Percentiles rank a stretch among this genome's conserved stretches.
These are phyloP conservation scores for Arctia plantaginis DNA, from an alignment of 2,888 invertebrate species.

Conservation along the genomic window DNA sequence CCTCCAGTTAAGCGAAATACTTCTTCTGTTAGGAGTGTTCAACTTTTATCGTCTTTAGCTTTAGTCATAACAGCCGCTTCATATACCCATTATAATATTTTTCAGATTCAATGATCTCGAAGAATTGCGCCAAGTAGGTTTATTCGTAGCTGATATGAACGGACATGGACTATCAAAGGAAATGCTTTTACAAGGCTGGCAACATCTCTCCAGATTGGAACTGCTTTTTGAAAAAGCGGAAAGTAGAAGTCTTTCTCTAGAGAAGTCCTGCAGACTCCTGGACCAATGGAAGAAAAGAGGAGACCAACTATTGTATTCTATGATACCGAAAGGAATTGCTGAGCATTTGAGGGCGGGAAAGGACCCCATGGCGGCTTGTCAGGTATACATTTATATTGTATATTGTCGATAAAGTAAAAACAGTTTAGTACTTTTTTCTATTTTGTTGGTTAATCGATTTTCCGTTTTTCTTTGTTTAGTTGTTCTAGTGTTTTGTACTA, in stretches of 20 bases:
- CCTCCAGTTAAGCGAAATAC: no score
- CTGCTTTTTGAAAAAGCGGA: conserved; percentile 94
- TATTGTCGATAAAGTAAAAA: no score
- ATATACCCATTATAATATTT: conserved; percentile 30
- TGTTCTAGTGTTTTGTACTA: no score
- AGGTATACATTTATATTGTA: conserved; percentile 76
- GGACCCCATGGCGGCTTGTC: conserved; percentile 92
- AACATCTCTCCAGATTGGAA: conserved; percentile 92
- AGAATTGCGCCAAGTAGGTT: conserved; percentile 92
- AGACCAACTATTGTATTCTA: conserved; percentile 95
- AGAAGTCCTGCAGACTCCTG: conserved; percentile 91
- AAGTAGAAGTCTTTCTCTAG: conserved; percentile 91
- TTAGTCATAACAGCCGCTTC: neutral
- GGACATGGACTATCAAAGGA: conserved; percentile 94
- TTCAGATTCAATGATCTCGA: conserved; percentile 93
- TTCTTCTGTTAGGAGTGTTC: no score
- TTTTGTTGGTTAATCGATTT: no score
- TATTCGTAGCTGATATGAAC: conserved; percentile 94
- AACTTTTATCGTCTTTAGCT: no score
- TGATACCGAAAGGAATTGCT: conserved; percentile 95
- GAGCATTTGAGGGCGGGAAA: conserved; percentile 92
- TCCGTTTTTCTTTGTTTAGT: no score
- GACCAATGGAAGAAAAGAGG: conserved; percentile 95
- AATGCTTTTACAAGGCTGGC: conserved; percentile 94
- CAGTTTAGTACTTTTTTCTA: no score